These are phyloP conservation scores for Phalanger gymnotis DNA, from an alignment of 2,797 vertebrate genomes.

Conservation along the genomic window DNA sequence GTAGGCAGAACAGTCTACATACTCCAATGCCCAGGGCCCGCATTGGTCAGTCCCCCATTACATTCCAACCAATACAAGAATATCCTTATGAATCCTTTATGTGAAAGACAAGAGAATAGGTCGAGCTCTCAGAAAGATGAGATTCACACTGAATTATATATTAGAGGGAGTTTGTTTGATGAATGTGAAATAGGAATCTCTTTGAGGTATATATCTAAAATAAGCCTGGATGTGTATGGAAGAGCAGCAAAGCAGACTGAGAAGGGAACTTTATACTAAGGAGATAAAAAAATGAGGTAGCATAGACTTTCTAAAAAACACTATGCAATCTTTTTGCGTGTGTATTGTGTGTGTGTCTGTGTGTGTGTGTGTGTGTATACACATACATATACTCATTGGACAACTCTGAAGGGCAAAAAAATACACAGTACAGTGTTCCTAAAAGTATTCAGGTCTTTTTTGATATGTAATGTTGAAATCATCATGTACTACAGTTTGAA, in stretches of 20 bases:
- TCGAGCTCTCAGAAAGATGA: neutral
- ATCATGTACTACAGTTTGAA: neutral
- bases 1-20: neutral
- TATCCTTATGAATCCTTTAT: neutral
- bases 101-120: neutral
- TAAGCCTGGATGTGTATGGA: neutral
- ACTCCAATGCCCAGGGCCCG: neutral
- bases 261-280: neutral
- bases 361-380: neutral
- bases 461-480: neutral
- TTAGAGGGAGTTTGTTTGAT: neutral
- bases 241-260: neutral
- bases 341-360: no score
- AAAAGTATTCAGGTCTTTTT: neutral
- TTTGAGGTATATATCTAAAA: neutral
- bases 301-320: neutral
- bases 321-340: no score
- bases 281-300: neutral
- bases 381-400: neutral
- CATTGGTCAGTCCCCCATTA: neutral
- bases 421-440: neutral
- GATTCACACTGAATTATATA: neutral
- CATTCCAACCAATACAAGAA: neutral
- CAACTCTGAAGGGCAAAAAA: neutral
- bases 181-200: neutral